These are phyloP conservation scores for Tricholaema leucomelas DNA, from an alignment of 2,113 vertebrate species.

Conservation along the genomic window DNA sequence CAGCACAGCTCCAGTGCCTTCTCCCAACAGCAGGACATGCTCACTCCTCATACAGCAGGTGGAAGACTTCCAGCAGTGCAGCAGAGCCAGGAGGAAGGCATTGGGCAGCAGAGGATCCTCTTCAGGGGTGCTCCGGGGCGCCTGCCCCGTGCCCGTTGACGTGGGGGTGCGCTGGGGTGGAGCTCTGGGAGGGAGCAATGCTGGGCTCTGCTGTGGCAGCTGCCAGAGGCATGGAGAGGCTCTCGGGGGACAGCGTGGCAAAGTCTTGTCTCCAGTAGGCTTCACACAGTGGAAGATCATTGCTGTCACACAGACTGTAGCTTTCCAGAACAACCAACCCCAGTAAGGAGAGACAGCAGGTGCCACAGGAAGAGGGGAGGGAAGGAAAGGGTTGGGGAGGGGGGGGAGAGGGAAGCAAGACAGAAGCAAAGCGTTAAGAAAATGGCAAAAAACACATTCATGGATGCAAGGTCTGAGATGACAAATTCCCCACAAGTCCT, in stretches of 20 bases:
- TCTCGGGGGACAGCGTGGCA: constrained; percentile 77
- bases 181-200: constrained; percentile 68
- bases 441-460: neutral
- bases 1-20: neutral
- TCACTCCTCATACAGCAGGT: neutral
- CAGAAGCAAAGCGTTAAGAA: constrained; percentile 77
- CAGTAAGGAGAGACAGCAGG: constrained; percentile 57
- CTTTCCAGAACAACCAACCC: constrained; percentile 85
- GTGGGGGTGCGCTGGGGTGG: constrained; percentile 75
- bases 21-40: neutral
- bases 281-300: constrained; percentile 91
- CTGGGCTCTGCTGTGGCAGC: constrained; percentile 59
- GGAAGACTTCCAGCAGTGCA: constrained; percentile 3
- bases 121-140: constrained; percentile 77
- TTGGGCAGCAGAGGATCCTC: neutral
- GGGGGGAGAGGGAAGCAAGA: constrained; percentile 60
- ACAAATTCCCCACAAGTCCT: neutral
- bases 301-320: constrained; percentile 93
- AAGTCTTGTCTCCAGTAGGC: constrained; percentile 88
- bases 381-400: neutral
- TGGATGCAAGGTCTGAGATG: neutral
- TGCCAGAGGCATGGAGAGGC: constrained; percentile 74
- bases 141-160: constrained; percentile 82
- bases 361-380: constrained; percentile 23
- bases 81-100: accelerated